These are phyloP conservation scores for Phenganax marumi DNA, from an alignment of 92 coral and sea anemone genomes.

Conservation along the genomic window DNA sequence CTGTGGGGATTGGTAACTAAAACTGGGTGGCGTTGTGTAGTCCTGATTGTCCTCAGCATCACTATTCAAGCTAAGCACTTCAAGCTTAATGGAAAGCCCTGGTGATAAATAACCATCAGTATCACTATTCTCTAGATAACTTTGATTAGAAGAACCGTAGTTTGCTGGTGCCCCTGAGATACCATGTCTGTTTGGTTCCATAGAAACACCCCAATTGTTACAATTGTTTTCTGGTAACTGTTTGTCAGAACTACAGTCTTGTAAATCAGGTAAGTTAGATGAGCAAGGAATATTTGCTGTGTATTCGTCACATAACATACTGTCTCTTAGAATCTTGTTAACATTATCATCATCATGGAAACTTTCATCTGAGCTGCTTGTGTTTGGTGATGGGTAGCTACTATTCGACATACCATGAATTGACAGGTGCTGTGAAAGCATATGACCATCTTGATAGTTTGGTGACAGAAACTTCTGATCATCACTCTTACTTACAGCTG, in stretches of 20 bases:
- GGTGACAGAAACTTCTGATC: neutral
- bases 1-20: neutral
- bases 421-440: neutral
- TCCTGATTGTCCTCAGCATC: neutral
- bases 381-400: neutral
- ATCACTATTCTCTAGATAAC: neutral
- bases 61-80: neutral
- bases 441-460: neutral
- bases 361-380: conserved; percentile 10
- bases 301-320: neutral
- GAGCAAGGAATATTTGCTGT: too few species aligned
- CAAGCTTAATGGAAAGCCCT: neutral
- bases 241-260: too few species aligned
- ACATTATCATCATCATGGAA: neutral
- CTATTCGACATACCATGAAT: neutral
- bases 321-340: neutral
- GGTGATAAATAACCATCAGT: neutral
- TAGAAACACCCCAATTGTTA: too few species aligned
- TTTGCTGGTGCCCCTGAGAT: neutral
- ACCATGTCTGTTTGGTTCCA: too few species aligned
- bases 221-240: too few species aligned
- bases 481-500: neutral
- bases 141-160: neutral
- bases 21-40: neutral
- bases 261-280: too few species aligned